phyloP scores from a whole-genome alignment of 2,113 vertebrate species.

The Alces alces region DNA sequence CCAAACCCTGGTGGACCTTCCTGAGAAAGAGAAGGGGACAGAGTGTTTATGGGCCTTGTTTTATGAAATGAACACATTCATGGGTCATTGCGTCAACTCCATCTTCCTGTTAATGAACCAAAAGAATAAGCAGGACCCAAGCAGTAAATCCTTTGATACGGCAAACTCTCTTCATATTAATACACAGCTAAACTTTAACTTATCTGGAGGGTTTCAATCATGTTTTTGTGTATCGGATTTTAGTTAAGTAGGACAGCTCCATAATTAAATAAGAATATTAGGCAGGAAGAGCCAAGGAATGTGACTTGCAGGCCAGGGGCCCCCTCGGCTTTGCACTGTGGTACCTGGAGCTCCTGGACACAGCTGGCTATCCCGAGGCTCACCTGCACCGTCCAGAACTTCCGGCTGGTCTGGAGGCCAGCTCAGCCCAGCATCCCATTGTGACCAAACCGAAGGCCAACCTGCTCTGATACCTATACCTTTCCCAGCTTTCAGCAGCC shows the following conservation, averaged over 20 bases:
- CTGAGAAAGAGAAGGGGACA: background rate
- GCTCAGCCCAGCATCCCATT: accelerated
- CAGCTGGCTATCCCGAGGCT: accelerated
- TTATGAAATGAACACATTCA: background rate
- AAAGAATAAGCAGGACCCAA: background rate
- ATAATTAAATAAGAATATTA: background rate
- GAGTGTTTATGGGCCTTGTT: background rate
- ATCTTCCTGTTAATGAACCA: background rate
- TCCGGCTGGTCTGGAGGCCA: accelerated
- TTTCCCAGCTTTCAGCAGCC: too few species aligned
- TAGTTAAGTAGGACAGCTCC: background rate
- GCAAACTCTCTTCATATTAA: background rate
- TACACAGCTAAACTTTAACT: background rate
- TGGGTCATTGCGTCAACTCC: background rate
- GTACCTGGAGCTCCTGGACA: accelerated
- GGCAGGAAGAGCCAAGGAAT: background rate
- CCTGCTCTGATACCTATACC: accelerated
- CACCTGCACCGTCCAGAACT: accelerated
- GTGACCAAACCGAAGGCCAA: too few species aligned
- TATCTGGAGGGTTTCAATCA: background rate
- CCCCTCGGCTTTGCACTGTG: accelerated
- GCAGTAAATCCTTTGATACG: background rate
- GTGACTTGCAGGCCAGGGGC: background rate
- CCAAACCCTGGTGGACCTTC: background rate
- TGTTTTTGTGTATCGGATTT: background rate